Percentiles rank a stretch among this genome's conserved stretches.
phyloP scores from a whole-genome alignment of 1,140 invertebrate genomes.

The Bombus superbus region DNA sequence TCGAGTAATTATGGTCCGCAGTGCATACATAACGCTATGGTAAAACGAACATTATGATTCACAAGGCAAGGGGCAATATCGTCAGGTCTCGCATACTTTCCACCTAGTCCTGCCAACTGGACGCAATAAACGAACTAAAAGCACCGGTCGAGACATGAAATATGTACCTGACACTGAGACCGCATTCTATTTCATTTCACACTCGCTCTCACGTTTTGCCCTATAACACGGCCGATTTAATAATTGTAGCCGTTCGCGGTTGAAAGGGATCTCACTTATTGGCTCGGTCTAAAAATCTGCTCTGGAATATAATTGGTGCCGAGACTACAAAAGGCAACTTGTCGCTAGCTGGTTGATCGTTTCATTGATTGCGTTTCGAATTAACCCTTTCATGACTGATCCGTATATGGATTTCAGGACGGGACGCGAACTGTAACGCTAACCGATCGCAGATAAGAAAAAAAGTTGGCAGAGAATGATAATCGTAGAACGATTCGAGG shows the following conservation, averaged over 20 bases:
- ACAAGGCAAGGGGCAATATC: neutral
- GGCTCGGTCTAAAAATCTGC: neutral
- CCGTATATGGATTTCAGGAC: neutral
- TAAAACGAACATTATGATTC: neutral
- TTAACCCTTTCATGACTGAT: neutral
- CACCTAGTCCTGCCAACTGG: neutral
- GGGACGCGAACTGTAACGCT: neutral
- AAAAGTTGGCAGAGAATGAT: neutral
- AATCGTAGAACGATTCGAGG: neutral
- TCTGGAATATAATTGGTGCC: slow-evolving; percentile 11
- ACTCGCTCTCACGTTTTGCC: slow-evolving; percentile 21
- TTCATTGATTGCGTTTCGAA: neutral
- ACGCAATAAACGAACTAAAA: slow-evolving; percentile 9
- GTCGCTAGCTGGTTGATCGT: neutral
- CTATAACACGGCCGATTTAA: slow-evolving; percentile 27
- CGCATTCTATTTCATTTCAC: slow-evolving; percentile 31
- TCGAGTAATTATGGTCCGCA: neutral
- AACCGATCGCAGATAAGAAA: neutral
- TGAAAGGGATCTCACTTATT: slow-evolving; percentile 3
- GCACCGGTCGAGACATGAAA: neutral
- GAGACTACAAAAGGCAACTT: slow-evolving; percentile 21
- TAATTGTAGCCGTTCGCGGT: neutral
- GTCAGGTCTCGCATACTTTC: neutral
- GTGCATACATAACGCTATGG: neutral
- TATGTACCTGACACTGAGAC: slow-evolving; percentile 32